Evolutionary conservation across 1,140 invertebrate genomes (phyloP).

Genomic region (Nasonia vitripennis): DNA sequence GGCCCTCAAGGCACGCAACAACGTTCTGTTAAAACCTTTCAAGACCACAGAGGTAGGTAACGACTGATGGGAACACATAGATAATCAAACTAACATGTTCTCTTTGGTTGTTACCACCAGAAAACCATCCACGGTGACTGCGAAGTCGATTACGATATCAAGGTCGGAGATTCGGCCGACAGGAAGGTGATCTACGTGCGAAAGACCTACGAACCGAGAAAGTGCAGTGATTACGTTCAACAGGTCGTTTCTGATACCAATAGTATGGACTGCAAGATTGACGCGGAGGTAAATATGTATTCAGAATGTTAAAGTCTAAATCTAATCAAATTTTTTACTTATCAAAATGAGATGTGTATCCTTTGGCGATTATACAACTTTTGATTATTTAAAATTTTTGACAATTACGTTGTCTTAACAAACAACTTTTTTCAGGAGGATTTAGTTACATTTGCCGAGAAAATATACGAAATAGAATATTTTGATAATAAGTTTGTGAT

Average conservation of each 20-base stretch:
- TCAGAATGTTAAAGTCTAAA: not conserved
- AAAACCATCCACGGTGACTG: conserved; percentile 67
- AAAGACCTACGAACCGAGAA: conserved; percentile 60
- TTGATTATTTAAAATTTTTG: not conserved
- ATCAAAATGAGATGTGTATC: too few relatives aligned
- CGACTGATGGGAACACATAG: conserved; percentile 72
- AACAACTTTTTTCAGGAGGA: conserved; percentile 57
- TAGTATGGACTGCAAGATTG: conserved; percentile 52
- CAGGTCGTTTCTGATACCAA: conserved; percentile 55
- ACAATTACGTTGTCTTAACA: not conserved
- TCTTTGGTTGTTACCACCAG: conserved; percentile 77
- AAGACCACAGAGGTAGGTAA: conserved; percentile 70
- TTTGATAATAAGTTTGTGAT: conserved; percentile 60
- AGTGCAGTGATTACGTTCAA: conserved; percentile 56
- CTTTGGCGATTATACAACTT: not conserved
- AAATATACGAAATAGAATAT: conserved; percentile 63
- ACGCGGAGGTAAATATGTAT: conserved; percentile 53
- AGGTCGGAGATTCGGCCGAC: conserved; percentile 13
- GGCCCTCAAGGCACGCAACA: not conserved
- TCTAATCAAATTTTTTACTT: too few relatives aligned
- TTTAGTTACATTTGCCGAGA: conserved; percentile 60
- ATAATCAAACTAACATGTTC: conserved; percentile 69
- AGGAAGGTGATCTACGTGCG: conserved; percentile 50
- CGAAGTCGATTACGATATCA: conserved; percentile 62
- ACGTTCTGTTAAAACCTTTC: not conserved